These are phyloP conservation scores for Parazoanthus swiftii DNA, from an alignment of 92 coral and sea anemone genomes.

Conservation along the genomic window DNA sequence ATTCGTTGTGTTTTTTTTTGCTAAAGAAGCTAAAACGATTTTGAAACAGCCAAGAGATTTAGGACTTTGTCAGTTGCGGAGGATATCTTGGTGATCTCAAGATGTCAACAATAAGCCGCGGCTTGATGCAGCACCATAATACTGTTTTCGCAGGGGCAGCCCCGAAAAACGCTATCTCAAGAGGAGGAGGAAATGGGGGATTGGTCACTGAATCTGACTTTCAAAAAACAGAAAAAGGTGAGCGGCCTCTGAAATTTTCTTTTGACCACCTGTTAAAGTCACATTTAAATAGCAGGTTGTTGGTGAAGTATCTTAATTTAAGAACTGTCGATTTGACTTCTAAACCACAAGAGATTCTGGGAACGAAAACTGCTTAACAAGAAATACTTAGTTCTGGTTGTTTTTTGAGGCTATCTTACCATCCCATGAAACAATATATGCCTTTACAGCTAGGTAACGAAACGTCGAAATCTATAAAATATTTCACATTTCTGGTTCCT, in stretches of 20 bases:
- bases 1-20: neutral
- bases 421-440: neutral
- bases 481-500: neutral
- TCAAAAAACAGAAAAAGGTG: slow-evolving; percentile 8
- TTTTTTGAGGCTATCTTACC: neutral
- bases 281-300: neutral
- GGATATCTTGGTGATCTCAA: neutral
- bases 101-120: slow-evolving; percentile 13
- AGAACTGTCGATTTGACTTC: no score
- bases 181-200: neutral
- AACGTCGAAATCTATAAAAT: no score
- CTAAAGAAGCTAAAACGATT: neutral
- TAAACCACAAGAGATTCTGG: neutral
- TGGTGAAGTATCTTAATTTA: neutral
- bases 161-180: neutral
- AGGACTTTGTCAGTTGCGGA: neutral
- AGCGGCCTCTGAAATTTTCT: neutral
- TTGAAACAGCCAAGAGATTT: neutral
- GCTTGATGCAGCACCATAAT: slow-evolving; percentile 10
- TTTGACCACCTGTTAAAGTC: neutral
- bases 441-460: no score
- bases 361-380: neutral
- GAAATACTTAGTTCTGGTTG: no score
- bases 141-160: neutral
- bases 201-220: neutral